These are phyloP conservation scores for Chlamydotis undulata DNA, from an alignment of 2,113 vertebrate genomes.

Conservation along the genomic window DNA sequence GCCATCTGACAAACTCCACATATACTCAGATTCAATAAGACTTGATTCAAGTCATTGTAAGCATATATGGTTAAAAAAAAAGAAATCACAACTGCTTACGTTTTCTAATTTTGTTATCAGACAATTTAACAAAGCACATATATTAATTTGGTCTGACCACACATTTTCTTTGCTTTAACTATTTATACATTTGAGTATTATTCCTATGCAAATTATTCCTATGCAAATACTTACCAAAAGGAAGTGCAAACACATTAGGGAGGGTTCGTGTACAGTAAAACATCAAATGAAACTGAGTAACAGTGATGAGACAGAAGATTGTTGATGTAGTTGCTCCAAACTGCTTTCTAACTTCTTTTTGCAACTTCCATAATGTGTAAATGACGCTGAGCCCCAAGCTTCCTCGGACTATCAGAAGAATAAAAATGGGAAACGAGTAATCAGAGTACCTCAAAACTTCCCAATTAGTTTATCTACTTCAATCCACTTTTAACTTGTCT, in stretches of 20 bases:
- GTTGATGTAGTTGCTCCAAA: conserved; percentile 86
- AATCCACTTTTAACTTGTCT: background rate
- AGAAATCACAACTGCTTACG: background rate
- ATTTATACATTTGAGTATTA: background rate
- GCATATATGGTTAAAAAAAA: background rate
- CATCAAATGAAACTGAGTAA: conserved; percentile 95
- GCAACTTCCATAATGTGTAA: conserved; percentile 85
- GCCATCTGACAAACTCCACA: background rate
- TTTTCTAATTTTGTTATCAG: background rate
- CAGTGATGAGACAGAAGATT: conserved; percentile 87
- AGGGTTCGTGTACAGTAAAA: conserved; percentile 95
- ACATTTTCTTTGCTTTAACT: background rate
- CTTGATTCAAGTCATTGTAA: background rate
- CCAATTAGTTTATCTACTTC: background rate
- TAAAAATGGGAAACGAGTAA: background rate
- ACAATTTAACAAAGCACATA: background rate
- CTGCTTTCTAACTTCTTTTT: conserved; percentile 86
- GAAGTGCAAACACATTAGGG: conserved; percentile 91
- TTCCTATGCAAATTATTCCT: background rate
- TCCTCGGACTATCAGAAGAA: conserved; percentile 81
- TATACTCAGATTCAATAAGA: background rate
- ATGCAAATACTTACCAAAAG: conserved; percentile 78
- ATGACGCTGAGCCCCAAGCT: conserved; percentile 85
- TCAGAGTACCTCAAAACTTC: background rate
- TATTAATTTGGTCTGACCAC: background rate